Evolutionary conservation across 2,797 vertebrate genomes (phyloP).

Genomic region (Thalassophryne amazonica): DNA sequence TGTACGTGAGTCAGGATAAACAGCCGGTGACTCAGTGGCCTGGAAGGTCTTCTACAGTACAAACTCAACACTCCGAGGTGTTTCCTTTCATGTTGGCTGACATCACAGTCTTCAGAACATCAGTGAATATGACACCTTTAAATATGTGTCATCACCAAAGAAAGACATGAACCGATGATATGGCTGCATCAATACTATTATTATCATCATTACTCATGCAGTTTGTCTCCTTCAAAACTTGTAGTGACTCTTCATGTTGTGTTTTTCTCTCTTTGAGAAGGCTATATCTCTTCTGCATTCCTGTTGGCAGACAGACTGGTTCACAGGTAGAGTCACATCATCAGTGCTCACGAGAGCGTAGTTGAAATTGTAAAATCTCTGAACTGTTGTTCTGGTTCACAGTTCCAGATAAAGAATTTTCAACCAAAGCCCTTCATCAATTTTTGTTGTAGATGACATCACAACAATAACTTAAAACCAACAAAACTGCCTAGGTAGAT

Average conservation of each 20-base stretch:
- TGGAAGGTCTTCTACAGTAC: constrained; percentile 28
- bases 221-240: constrained; percentile 18
- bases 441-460: too few species aligned
- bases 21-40: constrained; percentile 50
- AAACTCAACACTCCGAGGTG: constrained; percentile 23
- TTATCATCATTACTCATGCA: constrained; percentile 28
- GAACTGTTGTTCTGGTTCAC: constrained; percentile 36
- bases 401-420: too few species aligned
- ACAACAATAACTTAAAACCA: too few species aligned
- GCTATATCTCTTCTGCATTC: constrained; percentile 50
- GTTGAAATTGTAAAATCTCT: constrained; percentile 62
- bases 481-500: too few species aligned
- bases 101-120: constrained; percentile 36
- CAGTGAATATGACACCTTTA: not conserved
- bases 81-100: constrained; percentile 28
- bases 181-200: constrained; percentile 2
- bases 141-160: constrained; percentile 21
- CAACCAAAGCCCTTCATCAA: too few species aligned
- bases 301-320: constrained; percentile 57
- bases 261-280: constrained; percentile 45
- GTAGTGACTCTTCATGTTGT: constrained; percentile 1
- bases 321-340: constrained; percentile 73
- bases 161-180: constrained; percentile 13
- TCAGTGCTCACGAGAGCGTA: constrained; percentile 63
- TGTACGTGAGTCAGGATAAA: constrained; percentile 14